Evolutionary conservation across 2,888 invertebrate genomes (phyloP).

Genomic region (Sclerodermus sp.): DNA sequence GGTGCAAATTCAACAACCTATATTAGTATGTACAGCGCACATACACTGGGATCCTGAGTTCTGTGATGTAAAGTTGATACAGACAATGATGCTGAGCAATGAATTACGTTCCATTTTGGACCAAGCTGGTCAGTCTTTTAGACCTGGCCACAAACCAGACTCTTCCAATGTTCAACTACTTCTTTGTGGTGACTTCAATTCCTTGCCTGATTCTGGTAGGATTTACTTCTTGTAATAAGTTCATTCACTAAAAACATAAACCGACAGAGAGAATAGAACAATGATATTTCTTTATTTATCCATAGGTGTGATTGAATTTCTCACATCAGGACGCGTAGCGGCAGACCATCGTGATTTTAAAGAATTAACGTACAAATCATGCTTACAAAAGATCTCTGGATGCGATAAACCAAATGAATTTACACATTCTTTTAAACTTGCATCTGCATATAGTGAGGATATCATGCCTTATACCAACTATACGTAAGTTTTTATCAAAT

Average conservation of each 20-base stretch:
- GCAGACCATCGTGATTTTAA: slow-evolving; percentile 96
- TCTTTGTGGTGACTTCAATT: slow-evolving; percentile 98
- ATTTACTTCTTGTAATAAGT: slow-evolving; percentile 1
- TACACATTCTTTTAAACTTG: slow-evolving; percentile 94
- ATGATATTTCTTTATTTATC: slow-evolving; percentile 24
- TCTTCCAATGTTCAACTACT: slow-evolving; percentile 85
- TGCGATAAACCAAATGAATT: slow-evolving; percentile 86
- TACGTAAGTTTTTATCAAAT: slow-evolving; percentile 71
- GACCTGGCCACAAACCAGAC: slow-evolving; percentile 72
- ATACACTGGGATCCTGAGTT: slow-evolving; percentile 99
- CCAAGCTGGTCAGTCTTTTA: slow-evolving; percentile 79
- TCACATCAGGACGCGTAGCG: slow-evolving; percentile 86
- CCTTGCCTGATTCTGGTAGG: slow-evolving; percentile 89
- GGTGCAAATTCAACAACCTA: slow-evolving; percentile 77
- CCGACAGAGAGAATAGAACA: too few species aligned
- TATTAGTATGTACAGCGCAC: slow-evolving; percentile 97
- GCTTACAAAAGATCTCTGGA: slow-evolving; percentile 85
- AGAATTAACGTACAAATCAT: slow-evolving; percentile 88
- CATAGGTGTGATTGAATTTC: slow-evolving; percentile 92
- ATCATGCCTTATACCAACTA: slow-evolving; percentile 99
- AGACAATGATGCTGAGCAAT: slow-evolving; percentile 98
- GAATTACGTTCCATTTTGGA: slow-evolving; percentile 88
- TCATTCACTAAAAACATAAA: slow-evolving; percentile 1
- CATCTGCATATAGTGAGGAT: slow-evolving; percentile 92
- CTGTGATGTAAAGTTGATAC: slow-evolving; percentile 98